phyloP scores from a whole-genome alignment of 2,888 invertebrate species.

The Buathra laborator region DNA sequence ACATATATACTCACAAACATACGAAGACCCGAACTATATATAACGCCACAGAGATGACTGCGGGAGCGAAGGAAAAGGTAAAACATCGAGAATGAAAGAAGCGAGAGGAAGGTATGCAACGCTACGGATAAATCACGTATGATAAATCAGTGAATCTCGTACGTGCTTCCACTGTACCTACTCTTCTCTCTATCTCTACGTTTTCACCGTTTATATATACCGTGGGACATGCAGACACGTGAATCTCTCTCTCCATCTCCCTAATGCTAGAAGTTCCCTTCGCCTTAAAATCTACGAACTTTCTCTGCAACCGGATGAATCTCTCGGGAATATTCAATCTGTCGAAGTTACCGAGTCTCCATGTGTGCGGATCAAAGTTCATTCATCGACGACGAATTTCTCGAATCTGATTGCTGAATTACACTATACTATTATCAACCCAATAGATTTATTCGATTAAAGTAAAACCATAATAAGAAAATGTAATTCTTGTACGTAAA shows the following conservation, averaged over 20 bases:
- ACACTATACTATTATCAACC: neutral
- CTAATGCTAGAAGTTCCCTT: neutral
- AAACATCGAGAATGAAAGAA: constrained; percentile 45
- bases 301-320: constrained; percentile 19
- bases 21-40: neutral
- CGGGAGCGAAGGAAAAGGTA: constrained; percentile 24
- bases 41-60: constrained; percentile 3
- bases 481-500: too few species aligned
- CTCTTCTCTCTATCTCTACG: constrained; percentile 20
- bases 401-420: neutral
- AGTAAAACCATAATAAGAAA: neutral
- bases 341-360: constrained; percentile 2
- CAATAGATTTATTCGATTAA: neutral
- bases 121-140: constrained; percentile 57
- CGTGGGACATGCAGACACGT: constrained; percentile 31
- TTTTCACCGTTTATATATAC: constrained; percentile 11
- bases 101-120: constrained; percentile 40
- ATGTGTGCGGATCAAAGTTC: neutral
- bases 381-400: constrained; percentile 8
- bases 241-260: constrained; percentile 25
- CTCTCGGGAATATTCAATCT: constrained; percentile 24
- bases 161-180: constrained; percentile 21
- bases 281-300: constrained; percentile 19
- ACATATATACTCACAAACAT: neutral
- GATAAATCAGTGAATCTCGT: constrained; percentile 61